These are phyloP conservation scores for Bombus breviceps DNA, from an alignment of 1,140 invertebrate genomes.

Conservation along the genomic window DNA sequence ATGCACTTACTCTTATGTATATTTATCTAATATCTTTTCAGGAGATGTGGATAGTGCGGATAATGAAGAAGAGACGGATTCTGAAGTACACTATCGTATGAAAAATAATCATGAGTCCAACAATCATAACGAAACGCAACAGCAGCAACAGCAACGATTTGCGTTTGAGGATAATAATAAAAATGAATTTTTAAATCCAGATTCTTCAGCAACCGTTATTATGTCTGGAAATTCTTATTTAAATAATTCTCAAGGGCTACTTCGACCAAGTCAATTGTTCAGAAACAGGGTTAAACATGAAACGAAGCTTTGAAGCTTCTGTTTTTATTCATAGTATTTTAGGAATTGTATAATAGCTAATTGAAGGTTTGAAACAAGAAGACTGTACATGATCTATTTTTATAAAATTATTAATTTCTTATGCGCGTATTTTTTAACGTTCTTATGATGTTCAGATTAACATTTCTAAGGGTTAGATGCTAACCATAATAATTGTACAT, in stretches of 20 bases:
- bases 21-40: conserved; percentile 61
- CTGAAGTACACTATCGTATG: conserved; percentile 68
- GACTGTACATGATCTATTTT: conserved; percentile 40
- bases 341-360: conserved; percentile 35
- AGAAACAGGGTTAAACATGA: conserved; percentile 80
- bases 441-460: neutral
- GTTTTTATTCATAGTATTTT: neutral
- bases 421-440: neutral
- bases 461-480: neutral
- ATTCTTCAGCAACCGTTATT: conserved; percentile 53
- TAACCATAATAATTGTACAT: conserved; percentile 9
- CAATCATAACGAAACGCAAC: conserved; percentile 16
- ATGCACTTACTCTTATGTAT: neutral
- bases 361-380: conserved; percentile 11
- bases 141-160: conserved; percentile 53
- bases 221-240: conserved; percentile 71
- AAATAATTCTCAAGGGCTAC: conserved; percentile 72
- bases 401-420: conserved; percentile 26
- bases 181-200: conserved; percentile 52
- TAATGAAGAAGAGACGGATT: conserved; percentile 84
- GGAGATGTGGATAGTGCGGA: conserved; percentile 87
- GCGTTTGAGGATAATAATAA: conserved; percentile 63
- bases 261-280: conserved; percentile 76
- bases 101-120: conserved; percentile 54
- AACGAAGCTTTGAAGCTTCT: conserved; percentile 76